A percentile compares a stretch with the other conserved stretches of the same genome.
Evolutionary conservation across 2,797 vertebrate species (phyloP).

Genomic region (Eremophila alpestris): DNA sequence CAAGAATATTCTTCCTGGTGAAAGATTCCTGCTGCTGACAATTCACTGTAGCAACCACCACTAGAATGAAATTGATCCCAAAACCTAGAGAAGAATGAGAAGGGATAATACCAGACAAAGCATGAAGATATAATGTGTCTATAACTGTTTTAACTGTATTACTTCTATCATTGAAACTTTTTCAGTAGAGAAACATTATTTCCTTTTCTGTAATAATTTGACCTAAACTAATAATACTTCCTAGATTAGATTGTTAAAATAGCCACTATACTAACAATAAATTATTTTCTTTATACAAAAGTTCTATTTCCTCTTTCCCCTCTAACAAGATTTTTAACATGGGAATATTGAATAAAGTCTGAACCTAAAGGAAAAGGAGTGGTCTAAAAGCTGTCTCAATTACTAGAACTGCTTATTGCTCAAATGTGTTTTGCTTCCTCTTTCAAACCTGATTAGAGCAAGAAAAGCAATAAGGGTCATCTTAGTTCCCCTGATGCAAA

Average conservation of each 20-base stretch:
- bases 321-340: background rate
- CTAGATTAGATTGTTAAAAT: background rate
- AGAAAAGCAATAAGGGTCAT: background rate
- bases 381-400: background rate
- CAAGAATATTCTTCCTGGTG: background rate
- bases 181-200: background rate
- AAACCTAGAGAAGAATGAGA: background rate
- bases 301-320: background rate
- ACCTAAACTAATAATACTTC: background rate
- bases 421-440: background rate
- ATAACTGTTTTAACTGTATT: background rate
- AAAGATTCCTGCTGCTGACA: background rate
- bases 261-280: background rate
- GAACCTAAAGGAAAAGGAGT: background rate
- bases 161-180: background rate
- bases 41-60: background rate
- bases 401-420: background rate
- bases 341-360: background rate
- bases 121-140: background rate
- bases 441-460: background rate
- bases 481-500: background rate
- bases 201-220: background rate
- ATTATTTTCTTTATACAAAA: background rate
- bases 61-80: background rate
- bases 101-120: background rate